Evolutionary conservation across 92 coral and sea anemone species (phyloP), one percentile per base, ranked within the genome.

Genomic region (Heliopora coerulea): DNA sequence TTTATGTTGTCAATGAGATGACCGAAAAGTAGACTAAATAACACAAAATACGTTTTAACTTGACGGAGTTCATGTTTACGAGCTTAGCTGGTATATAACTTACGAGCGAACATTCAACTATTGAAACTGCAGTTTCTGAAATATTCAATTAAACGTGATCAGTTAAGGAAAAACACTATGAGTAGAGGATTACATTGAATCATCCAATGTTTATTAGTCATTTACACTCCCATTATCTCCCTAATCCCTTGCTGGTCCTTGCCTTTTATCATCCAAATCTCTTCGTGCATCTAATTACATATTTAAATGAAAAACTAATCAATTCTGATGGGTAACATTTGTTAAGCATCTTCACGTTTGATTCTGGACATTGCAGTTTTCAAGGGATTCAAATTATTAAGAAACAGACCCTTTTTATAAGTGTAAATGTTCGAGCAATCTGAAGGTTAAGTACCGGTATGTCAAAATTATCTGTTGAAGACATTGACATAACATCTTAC

Each of bases 161-260:
- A 37, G 6, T 37, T 4, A 4, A 37, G 42, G 42, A 37, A n/a
- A 37, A 4, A 37, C 42, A 37, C 6, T 37, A 37, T 37, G 42
- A 37, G n/a, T n/a, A n/a, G n/a, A 37, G 42, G 42, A 37, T 37
- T 37, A 37, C 4, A 4, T 7, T 15, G 23, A 28, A 14, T 23
- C 30, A 14, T 56, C 33, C 61, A 13, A 30, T n/a, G 28, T 17
- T 52, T 17, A 50, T 11, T 27, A 49, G 49, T 21, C 27, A 54
- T 49, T 70, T 52, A 70, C 23, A 5, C 29, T 27, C 48, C 64
- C 54, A 52, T 70, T 70, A 70, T 70, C 77, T 70, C 35, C 10
- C 63, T 70, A 70, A 70, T 70, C 77, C 77, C 41, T 25, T 15
- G 32, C 31, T 49, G n/a, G 57, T 33, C 62, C 76, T 37, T n/a